phyloP scores from a whole-genome alignment of 2,888 invertebrate species.

The Drosophila neoperkinsi region DNA sequence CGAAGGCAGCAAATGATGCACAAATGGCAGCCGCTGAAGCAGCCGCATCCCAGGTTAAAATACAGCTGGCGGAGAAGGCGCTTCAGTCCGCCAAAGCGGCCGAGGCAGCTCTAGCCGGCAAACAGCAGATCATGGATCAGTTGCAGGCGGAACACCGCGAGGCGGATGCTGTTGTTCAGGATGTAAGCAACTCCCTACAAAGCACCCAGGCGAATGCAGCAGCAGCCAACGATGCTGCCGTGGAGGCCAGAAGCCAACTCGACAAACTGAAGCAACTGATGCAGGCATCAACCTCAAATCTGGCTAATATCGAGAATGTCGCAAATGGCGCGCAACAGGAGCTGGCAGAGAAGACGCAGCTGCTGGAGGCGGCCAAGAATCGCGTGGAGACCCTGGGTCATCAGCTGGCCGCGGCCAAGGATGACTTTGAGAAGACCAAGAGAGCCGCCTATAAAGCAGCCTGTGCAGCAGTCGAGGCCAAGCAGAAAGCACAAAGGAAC shows the following conservation, averaged over 20 bases:
- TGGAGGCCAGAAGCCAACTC: conserved; percentile 87
- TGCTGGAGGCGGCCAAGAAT: conserved; percentile 89
- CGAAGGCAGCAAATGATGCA: conserved; percentile 90
- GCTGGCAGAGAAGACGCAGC: conserved; percentile 88
- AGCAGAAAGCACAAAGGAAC: conserved; percentile 84
- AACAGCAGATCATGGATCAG: conserved; percentile 89
- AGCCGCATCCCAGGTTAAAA: conserved; percentile 90
- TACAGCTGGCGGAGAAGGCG: conserved; percentile 90
- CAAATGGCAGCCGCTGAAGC: conserved; percentile 91
- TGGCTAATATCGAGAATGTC: conserved; percentile 88
- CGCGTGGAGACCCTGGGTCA: conserved; percentile 88
- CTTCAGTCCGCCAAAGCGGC: conserved; percentile 90
- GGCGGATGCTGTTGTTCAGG: conserved; percentile 88
- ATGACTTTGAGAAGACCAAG: conserved; percentile 89
- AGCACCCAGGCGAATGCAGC: conserved; percentile 88
- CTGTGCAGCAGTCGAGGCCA: conserved; percentile 89
- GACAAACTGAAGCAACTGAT: conserved; percentile 85
- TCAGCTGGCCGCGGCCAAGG: conserved; percentile 88
- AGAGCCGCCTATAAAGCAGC: conserved; percentile 89
- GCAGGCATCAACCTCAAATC: conserved; percentile 86
- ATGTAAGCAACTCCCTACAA: conserved; percentile 88
- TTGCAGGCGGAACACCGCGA: conserved; percentile 89
- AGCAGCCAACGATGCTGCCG: conserved; percentile 88
- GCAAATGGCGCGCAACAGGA: conserved; percentile 88
- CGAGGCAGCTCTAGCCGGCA: conserved; percentile 89